Evolutionary conservation across 2,797 vertebrate genomes (phyloP).

Genomic region (Ctenosaura bakeri): DNA sequence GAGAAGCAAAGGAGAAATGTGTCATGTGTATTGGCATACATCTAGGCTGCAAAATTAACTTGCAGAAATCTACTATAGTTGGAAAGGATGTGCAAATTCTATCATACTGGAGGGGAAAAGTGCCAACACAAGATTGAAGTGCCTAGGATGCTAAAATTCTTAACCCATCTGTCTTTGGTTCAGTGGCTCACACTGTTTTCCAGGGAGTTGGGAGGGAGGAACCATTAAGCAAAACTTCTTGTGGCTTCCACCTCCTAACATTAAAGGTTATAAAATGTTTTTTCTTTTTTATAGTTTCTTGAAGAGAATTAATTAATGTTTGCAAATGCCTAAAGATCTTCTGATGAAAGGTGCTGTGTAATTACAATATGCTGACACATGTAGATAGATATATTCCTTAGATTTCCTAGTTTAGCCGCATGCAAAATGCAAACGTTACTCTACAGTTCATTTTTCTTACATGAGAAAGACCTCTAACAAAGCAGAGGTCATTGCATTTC

Average conservation of each 20-base stretch:
- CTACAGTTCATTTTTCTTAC: neutral
- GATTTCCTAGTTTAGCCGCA: conserved; percentile 44
- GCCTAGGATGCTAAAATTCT: conserved; percentile 3
- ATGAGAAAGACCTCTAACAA: neutral
- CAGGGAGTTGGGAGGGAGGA: neutral
- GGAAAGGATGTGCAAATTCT: neutral
- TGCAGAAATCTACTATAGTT: neutral
- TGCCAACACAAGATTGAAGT: conserved; percentile 29
- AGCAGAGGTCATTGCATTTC: neutral
- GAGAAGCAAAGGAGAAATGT: too few species aligned
- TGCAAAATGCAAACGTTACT: conserved; percentile 13
- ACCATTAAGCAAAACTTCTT: neutral
- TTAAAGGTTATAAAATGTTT: neutral
- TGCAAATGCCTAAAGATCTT: neutral
- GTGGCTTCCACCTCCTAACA: neutral
- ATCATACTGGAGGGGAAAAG: neutral
- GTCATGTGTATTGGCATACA: too few species aligned
- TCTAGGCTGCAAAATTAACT: too few species aligned
- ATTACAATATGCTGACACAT: conserved; percentile 44
- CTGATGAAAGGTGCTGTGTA: conserved; percentile 18
- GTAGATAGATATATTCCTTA: conserved; percentile 26
- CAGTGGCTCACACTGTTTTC: neutral
- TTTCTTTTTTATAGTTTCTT: neutral
- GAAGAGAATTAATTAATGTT: conserved; percentile 2
- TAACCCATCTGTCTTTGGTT: neutral